Evolutionary conservation across 2,797 vertebrate species (phyloP).

Genomic region (Xenops minutus): DNA sequence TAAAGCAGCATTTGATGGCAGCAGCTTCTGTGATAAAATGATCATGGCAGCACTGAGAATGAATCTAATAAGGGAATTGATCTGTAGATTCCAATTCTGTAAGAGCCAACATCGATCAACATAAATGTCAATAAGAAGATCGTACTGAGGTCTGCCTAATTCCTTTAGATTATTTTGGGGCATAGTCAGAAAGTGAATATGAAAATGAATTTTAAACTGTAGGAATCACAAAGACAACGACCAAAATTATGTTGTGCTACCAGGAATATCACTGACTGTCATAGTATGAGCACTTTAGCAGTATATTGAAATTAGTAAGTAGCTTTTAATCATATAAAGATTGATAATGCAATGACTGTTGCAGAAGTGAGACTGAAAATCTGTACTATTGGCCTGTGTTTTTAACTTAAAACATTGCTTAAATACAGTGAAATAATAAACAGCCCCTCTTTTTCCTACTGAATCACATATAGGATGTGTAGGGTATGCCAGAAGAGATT

Average conservation of each 20-base stretch:
- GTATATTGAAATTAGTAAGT: background rate
- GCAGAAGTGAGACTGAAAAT: background rate
- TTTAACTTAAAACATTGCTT: background rate
- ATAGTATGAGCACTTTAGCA: background rate
- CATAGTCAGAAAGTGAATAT: slow-evolving; percentile 68
- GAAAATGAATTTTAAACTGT: slow-evolving; percentile 59
- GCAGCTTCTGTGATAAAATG: slow-evolving; percentile 75
- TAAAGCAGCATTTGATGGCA: slow-evolving; percentile 74
- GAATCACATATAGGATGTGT: background rate
- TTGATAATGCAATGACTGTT: background rate
- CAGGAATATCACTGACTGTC: background rate
- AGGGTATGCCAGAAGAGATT: slow-evolving; percentile 42
- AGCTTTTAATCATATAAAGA: background rate
- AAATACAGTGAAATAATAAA: background rate
- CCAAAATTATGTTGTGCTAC: background rate
- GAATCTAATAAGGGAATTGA: slow-evolving; percentile 82
- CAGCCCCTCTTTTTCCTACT: background rate
- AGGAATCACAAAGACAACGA: background rate
- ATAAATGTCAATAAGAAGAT: slow-evolving; percentile 76
- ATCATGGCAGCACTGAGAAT: slow-evolving; percentile 73
- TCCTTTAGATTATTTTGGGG: slow-evolving; percentile 70
- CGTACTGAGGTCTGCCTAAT: slow-evolving; percentile 68
- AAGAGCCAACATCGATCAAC: slow-evolving; percentile 77
- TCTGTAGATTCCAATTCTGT: slow-evolving; percentile 80
- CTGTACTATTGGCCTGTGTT: background rate